These are phyloP conservation scores for Harpalus rubripes DNA, from an alignment of 2,888 invertebrate species.

Conservation along the genomic window DNA sequence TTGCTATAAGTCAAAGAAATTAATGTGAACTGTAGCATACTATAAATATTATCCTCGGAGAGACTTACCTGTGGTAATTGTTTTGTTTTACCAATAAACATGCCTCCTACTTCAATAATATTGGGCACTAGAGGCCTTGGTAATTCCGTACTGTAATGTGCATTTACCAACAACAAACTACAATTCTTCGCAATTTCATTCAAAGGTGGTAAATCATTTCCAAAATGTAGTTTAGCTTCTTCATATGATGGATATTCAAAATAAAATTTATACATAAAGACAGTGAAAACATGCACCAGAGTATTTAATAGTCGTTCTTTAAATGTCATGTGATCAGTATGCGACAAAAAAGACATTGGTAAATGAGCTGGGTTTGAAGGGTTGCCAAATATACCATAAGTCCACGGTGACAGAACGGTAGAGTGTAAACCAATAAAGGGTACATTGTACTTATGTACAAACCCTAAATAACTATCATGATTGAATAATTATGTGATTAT, in stretches of 20 bases:
- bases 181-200: slow-evolving; percentile 75
- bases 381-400: slow-evolving; percentile 75
- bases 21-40: no score
- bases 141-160: slow-evolving; percentile 77
- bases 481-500: slow-evolving; percentile 67
- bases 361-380: slow-evolving; percentile 77
- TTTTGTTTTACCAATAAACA: slow-evolving; percentile 75
- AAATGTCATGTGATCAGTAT: slow-evolving; percentile 71
- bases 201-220: slow-evolving; percentile 71
- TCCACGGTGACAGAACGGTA: slow-evolving; percentile 77
- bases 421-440: slow-evolving; percentile 78
- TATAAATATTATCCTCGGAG: no score
- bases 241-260: slow-evolving; percentile 66
- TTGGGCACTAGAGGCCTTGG: slow-evolving; percentile 77
- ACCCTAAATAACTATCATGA: slow-evolving; percentile 38
- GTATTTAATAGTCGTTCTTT: slow-evolving; percentile 71
- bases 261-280: slow-evolving; percentile 67
- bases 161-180: slow-evolving; percentile 78
- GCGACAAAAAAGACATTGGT: slow-evolving; percentile 75
- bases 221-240: slow-evolving; percentile 70
- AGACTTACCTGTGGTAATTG: slow-evolving; percentile 66
- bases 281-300: slow-evolving; percentile 51
- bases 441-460: slow-evolving; percentile 72
- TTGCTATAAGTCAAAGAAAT: no score
- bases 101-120: slow-evolving; percentile 77